phyloP scores from a whole-genome alignment of 2,888 invertebrate species.

The Caenorhabditis sulstoni region DNA sequence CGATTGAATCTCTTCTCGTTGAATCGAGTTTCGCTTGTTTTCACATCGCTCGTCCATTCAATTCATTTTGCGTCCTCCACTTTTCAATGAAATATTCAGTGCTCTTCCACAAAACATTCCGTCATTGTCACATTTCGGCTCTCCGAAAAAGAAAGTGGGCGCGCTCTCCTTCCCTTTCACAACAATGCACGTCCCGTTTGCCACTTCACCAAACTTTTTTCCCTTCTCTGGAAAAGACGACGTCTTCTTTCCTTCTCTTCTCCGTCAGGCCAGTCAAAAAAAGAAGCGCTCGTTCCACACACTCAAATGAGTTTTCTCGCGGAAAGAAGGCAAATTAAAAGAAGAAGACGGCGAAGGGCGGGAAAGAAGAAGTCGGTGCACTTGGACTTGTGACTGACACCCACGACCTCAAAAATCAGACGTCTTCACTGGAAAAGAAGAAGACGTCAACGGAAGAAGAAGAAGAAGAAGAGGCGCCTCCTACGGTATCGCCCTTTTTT shows the following conservation, averaged over 20 bases:
- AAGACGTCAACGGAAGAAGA: not conserved
- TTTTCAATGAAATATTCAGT: conserved; percentile 47
- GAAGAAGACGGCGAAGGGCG: conserved; percentile 20
- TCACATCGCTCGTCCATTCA: conserved; percentile 12
- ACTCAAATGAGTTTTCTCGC: conserved; percentile 27
- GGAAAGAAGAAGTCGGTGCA: conserved; percentile 9
- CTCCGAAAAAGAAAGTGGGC: conserved; percentile 16
- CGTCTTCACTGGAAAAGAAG: conserved; percentile 1
- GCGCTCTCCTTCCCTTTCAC: conserved; percentile 22
- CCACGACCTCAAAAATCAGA: conserved; percentile 16
- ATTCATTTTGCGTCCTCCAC: conserved; percentile 15
- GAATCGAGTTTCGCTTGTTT: not conserved
- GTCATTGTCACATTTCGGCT: conserved; percentile 48
- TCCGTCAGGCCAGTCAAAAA: conserved; percentile 8
- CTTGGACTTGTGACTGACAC: conserved; percentile 51
- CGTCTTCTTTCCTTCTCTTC: not conserved
- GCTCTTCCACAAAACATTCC: conserved; percentile 28
- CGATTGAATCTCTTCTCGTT: not conserved
- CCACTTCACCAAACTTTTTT: conserved; percentile 52
- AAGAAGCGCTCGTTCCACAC: conserved; percentile 26
- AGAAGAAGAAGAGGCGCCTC: too few relatives aligned
- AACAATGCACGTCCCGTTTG: conserved; percentile 46
- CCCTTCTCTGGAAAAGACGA: conserved; percentile 24
- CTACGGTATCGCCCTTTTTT: not conserved
- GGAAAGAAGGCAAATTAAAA: conserved; percentile 34